These are phyloP conservation scores for Epinephelus coioides DNA, from an alignment of 2,797 vertebrate species.

Conservation along the genomic window DNA sequence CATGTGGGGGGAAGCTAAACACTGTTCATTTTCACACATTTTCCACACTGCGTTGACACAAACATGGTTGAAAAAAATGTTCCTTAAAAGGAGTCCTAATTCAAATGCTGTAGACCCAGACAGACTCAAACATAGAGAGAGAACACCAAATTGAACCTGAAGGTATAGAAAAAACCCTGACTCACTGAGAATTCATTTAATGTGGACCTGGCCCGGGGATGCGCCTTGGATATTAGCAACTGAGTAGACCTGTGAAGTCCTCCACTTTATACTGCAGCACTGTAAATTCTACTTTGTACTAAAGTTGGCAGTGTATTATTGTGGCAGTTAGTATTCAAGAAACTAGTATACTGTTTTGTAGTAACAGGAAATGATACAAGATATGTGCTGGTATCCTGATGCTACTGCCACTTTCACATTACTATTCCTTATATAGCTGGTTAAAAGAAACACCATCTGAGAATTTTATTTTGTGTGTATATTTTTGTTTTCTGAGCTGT, in stretches of 20 bases:
- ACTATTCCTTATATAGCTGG: not conserved
- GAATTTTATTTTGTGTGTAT: not conserved
- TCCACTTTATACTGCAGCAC: not conserved
- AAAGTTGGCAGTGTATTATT: not conserved
- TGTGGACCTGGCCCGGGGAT: not conserved
- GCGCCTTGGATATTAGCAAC: not conserved
- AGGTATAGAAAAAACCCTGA: not conserved
- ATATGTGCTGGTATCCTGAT: not conserved
- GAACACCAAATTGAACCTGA: not conserved
- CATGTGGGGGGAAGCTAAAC: too few species aligned
- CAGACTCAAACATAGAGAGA: not conserved
- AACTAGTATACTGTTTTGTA: not conserved
- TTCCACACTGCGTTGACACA: too few species aligned
- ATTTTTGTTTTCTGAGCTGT: not conserved
- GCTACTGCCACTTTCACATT: not conserved
- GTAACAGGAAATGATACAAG: too few species aligned
- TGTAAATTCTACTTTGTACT: not conserved
- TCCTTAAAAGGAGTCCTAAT: not conserved
- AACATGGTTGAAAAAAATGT: too few species aligned
- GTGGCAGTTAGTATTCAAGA: not conserved
- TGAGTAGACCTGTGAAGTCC: not conserved
- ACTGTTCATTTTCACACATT: too few species aligned
- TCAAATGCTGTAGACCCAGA: not conserved
- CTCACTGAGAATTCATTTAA: not conserved
- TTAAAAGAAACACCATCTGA: not conserved